Evolutionary conservation across 2,113 vertebrate genomes (phyloP).

Genomic region (Philantomba maxwellii): DNA sequence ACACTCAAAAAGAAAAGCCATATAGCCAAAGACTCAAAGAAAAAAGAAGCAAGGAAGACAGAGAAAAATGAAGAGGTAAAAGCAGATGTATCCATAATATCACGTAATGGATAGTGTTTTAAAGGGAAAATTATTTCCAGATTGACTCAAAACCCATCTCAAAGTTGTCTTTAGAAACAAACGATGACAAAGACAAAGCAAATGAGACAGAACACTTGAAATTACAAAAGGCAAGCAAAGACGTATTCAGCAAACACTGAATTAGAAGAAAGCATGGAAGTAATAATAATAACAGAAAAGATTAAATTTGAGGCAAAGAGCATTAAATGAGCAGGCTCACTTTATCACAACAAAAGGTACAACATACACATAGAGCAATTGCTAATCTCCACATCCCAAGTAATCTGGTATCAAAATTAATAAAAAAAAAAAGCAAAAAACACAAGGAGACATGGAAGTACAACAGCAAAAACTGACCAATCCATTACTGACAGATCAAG

Average conservation of each 20-base stretch:
- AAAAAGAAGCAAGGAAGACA: background rate
- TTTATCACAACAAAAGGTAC: no score
- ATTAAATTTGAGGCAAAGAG: background rate
- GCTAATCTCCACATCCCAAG: background rate
- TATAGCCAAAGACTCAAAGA: background rate
- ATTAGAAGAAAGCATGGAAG: background rate
- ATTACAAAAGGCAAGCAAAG: background rate
- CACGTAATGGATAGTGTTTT: background rate
- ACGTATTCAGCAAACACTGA: background rate
- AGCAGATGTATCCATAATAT: background rate
- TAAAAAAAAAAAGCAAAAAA: background rate
- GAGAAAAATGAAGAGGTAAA: background rate
- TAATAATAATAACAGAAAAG: background rate
- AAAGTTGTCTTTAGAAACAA: background rate
- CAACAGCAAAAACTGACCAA: background rate
- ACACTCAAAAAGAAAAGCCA: background rate
- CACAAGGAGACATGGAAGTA: background rate
- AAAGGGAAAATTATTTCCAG: background rate
- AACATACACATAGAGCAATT: accelerated
- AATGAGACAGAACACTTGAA: background rate
- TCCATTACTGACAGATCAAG: background rate
- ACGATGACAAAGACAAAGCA: background rate
- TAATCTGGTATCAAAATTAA: background rate
- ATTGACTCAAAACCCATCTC: background rate
- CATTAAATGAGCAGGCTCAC: background rate